Conservation (phyloP, 1,140 invertebrate genomes). For the Belonocnema kinseyi region DNA sequence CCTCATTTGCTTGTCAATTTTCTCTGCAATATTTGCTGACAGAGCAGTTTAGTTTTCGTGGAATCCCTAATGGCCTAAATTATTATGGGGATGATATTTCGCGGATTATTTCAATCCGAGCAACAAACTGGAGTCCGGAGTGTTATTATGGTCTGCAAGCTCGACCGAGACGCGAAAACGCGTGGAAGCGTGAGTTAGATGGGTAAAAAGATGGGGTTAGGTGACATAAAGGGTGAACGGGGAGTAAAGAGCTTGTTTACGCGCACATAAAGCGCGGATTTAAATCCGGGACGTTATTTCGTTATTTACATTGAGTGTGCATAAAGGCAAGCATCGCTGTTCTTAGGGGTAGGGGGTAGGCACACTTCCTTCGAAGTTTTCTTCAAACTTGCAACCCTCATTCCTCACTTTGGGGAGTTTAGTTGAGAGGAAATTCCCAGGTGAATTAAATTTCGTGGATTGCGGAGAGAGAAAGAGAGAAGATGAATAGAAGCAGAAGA, state of each 20-base stretch:
- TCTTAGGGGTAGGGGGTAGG: slow-evolving; percentile 35
- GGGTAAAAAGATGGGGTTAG: too few species aligned
- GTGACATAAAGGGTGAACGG: too few species aligned
- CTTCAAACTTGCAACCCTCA: slow-evolving; percentile 34
- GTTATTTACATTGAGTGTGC: slow-evolving; percentile 55
- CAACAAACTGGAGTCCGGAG: slow-evolving; percentile 2
- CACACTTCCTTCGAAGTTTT: slow-evolving; percentile 35
- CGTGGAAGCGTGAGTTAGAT: slow-evolving; percentile 1
- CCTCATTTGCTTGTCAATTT: neutral
- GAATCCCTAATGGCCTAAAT: neutral
- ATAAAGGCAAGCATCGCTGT: slow-evolving; percentile 45
- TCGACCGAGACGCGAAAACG: neutral
- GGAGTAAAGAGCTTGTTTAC: slow-evolving; percentile 38
- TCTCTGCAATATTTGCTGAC: neutral
- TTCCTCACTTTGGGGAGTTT: slow-evolving; percentile 28
- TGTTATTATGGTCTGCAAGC: slow-evolving; percentile 9
- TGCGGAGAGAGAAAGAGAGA: slow-evolving; percentile 27
- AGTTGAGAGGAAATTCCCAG: slow-evolving; percentile 37
- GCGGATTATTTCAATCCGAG: neutral
- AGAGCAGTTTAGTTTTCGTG: neutral
- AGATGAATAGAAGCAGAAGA: neutral
- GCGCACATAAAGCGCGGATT: slow-evolving; percentile 52
- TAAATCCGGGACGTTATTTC: slow-evolving; percentile 55
- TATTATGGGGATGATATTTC: neutral
- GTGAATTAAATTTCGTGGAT: slow-evolving; percentile 48